Evolutionary conservation across 2,113 vertebrate genomes (phyloP).

Genomic region (Chamaetylas fuelleborni): DNA sequence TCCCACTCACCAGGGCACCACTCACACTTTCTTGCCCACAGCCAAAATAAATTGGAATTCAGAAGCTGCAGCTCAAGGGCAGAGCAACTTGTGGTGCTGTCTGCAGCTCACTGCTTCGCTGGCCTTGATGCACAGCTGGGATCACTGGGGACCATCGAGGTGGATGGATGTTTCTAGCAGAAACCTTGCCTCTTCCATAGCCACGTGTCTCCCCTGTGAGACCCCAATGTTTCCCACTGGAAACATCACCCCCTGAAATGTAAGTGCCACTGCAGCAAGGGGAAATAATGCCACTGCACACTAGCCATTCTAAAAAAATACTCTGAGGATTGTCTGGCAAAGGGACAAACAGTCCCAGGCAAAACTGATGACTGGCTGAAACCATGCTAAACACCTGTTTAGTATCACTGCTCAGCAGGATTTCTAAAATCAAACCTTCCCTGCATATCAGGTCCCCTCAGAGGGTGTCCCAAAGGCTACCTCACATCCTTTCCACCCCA

Average conservation of each 20-base stretch:
- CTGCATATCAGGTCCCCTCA: neutral
- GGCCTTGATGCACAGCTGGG: neutral
- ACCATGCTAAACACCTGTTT: neutral
- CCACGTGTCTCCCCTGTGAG: neutral
- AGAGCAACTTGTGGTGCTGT: neutral
- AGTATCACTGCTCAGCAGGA: neutral
- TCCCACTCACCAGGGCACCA: neutral
- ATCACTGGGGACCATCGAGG: neutral
- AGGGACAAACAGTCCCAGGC: neutral
- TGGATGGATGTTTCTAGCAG: neutral
- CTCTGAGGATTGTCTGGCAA: neutral
- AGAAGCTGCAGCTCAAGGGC: neutral
- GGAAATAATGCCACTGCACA: neutral
- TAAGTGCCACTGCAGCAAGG: neutral
- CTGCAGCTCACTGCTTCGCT: neutral
- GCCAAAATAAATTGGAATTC: neutral
- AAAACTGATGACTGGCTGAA: neutral
- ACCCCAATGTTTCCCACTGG: neutral
- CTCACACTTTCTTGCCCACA: neutral
- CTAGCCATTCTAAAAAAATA: neutral
- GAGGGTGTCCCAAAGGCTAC: neutral
- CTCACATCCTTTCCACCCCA: neutral
- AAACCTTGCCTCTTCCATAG: neutral
- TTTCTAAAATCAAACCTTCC: neutral
- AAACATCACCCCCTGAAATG: rapidly evolving